phyloP scores from a whole-genome alignment of 2,888 invertebrate genomes.

The Sepiola atlantica region DNA sequence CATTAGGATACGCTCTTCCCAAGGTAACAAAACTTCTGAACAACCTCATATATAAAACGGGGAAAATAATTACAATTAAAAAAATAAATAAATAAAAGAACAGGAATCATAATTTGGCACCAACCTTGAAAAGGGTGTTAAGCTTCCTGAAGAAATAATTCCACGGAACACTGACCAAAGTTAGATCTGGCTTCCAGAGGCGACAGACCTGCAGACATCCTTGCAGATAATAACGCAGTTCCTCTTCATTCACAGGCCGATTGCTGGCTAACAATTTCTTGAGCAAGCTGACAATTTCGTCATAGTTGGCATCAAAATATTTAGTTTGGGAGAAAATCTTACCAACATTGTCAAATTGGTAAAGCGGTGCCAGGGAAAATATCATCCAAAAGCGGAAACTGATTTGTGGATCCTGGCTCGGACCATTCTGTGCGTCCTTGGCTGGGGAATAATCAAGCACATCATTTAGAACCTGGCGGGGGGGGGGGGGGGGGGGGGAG shows the following conservation, averaged over 20 bases:
- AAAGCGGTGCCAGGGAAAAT: neutral
- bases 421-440: neutral
- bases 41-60: no score
- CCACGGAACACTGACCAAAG: slow-evolving; percentile 61
- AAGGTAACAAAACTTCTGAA: no score
- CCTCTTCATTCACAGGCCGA: slow-evolving; percentile 54
- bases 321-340: neutral
- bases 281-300: slow-evolving; percentile 1
- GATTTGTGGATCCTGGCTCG: neutral
- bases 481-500: no score
- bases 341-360: neutral
- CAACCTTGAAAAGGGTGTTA: slow-evolving; percentile 50
- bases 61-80: no score
- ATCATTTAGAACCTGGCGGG: neutral
- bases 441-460: neutral
- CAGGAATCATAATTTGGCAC: neutral
- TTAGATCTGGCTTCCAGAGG: slow-evolving; percentile 61
- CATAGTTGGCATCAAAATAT: neutral
- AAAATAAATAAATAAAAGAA: no score
- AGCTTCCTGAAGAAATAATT: slow-evolving; percentile 65
- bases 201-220: slow-evolving; percentile 57
- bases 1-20: no score
- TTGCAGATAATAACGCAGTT: slow-evolving; percentile 58
- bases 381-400: slow-evolving; percentile 11
- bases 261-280: neutral